These are phyloP conservation scores for Malacoctenus gilli DNA, from an alignment of 2,797 vertebrate genomes.

Conservation along the genomic window DNA sequence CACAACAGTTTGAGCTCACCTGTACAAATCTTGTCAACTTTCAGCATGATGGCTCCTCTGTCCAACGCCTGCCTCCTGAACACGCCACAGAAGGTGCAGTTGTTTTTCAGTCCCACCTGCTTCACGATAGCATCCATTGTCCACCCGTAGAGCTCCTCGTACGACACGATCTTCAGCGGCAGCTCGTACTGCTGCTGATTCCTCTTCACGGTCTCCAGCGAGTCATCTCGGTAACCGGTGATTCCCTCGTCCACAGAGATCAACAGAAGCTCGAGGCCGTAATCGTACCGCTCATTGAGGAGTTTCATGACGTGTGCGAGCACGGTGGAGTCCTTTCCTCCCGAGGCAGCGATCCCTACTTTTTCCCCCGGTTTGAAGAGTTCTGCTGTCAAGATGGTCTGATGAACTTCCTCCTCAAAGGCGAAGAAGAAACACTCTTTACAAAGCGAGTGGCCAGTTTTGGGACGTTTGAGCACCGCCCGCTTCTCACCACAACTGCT, in stretches of 20 bases:
- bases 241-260: slow-evolving; percentile 91
- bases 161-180: slow-evolving; percentile 87
- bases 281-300: slow-evolving; percentile 81
- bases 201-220: slow-evolving; percentile 86
- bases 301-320: slow-evolving; percentile 88
- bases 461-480: slow-evolving; percentile 85
- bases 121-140: slow-evolving; percentile 90
- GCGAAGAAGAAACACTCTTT: slow-evolving; percentile 87
- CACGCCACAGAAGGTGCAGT: slow-evolving; percentile 92
- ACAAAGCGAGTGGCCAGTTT: slow-evolving; percentile 85
- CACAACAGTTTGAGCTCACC: slow-evolving; percentile 74
- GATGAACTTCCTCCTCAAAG: slow-evolving; percentile 90
- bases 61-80: slow-evolving; percentile 89
- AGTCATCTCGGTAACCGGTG: slow-evolving; percentile 88
- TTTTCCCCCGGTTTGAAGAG: slow-evolving; percentile 83
- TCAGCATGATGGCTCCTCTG: slow-evolving; percentile 85
- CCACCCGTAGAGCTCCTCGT: slow-evolving; percentile 89
- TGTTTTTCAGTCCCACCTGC: slow-evolving; percentile 86
- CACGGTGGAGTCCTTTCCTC: slow-evolving; percentile 92
- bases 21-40: slow-evolving; percentile 89
- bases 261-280: slow-evolving; percentile 83
- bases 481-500: slow-evolving; percentile 77
- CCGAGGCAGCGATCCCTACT: slow-evolving; percentile 87
- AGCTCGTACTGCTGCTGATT: slow-evolving; percentile 86
- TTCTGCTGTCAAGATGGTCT: slow-evolving; percentile 78